Evolutionary conservation across 2,888 invertebrate genomes (phyloP), one percentile per base, ranked within the genome.

Genomic region (Amblyjoppa proteus): DNA sequence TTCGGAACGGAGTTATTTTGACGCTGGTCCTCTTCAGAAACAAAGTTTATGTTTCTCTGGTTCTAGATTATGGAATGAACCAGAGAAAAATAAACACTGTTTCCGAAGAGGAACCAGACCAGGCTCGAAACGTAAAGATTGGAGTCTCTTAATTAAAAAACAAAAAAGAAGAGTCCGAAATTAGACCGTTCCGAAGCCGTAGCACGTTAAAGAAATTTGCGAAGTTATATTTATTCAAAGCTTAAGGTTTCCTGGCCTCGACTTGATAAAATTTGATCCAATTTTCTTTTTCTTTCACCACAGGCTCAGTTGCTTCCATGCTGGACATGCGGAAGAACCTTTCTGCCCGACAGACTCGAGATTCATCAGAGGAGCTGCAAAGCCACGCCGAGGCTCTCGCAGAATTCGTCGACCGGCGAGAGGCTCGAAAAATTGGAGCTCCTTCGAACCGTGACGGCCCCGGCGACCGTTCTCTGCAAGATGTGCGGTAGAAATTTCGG

Each of bases 401-500:
- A 25, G 56, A 73, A 58, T 56, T 81, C 84, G 3, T 66, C 73
- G 11, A 79, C 66, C 20, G 45, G 49, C 45, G 81, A 81, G 25
- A 83, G 66, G 51, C 16, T 53, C 28, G 81, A 84, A 13, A 87
- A 83, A 70, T 20, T 49, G 31, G 71, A 69, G 4, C 16, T 25
- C 28, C 53, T 56, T 28, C 64, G 82, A 13, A 73, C 53, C 20
- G 45, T 31, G 13, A n/a, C 81, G 3, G 84, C 83, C 9, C 88
- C 88, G 1, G 86, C 93, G 0, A 93, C 92, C 13, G 93, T 95
- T 2, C 89, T 94, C 83, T 97, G 97, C 90, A 95, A 96, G 92
- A 95, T 96, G 88, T 97, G 97, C 90, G 96, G 96, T 2, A 94
- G 96, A 70, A 95, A 95, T 90, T 97, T 96, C 90, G 96, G 96